phyloP scores from a whole-genome alignment of 2,888 invertebrate genomes.

The Napeogenes inachia region DNA sequence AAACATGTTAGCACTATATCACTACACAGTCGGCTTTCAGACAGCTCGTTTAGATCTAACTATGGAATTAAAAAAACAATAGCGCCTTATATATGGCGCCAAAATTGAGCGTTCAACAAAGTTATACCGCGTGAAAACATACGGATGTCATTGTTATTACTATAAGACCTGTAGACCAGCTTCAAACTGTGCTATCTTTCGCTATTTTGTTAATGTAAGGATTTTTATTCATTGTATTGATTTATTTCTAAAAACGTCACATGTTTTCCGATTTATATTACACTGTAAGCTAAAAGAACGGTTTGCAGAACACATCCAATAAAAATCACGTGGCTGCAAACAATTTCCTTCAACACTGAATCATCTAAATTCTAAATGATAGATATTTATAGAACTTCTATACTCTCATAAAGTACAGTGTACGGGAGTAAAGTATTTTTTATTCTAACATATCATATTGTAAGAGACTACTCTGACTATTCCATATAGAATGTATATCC shows the following conservation, averaged over 20 bases:
- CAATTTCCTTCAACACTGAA: too few species aligned
- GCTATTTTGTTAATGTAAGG: background rate
- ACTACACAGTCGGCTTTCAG: slow-evolving; percentile 37
- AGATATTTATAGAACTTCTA: too few species aligned
- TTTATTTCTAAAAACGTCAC: too few species aligned
- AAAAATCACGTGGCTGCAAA: too few species aligned
- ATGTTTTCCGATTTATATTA: too few species aligned
- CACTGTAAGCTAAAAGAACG: too few species aligned
- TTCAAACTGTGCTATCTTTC: slow-evolving; percentile 18
- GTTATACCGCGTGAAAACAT: slow-evolving; percentile 67
- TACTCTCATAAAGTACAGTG: too few species aligned
- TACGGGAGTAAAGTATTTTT: too few species aligned
- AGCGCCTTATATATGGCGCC: slow-evolving; percentile 69
- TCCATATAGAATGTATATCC: background rate
- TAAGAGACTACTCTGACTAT: background rate
- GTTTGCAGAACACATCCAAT: too few species aligned
- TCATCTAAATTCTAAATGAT: too few species aligned
- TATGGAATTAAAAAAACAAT: slow-evolving; percentile 66
- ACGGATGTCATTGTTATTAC: slow-evolving; percentile 76
- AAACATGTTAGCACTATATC: slow-evolving; percentile 52
- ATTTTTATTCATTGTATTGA: too few species aligned
- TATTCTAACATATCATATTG: too few species aligned
- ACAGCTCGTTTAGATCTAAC: slow-evolving; percentile 49
- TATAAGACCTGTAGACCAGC: slow-evolving; percentile 38
- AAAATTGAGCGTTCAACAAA: slow-evolving; percentile 62